phyloP scores from a whole-genome alignment of 2,888 invertebrate genomes.

The Argyra leucocephala region DNA sequence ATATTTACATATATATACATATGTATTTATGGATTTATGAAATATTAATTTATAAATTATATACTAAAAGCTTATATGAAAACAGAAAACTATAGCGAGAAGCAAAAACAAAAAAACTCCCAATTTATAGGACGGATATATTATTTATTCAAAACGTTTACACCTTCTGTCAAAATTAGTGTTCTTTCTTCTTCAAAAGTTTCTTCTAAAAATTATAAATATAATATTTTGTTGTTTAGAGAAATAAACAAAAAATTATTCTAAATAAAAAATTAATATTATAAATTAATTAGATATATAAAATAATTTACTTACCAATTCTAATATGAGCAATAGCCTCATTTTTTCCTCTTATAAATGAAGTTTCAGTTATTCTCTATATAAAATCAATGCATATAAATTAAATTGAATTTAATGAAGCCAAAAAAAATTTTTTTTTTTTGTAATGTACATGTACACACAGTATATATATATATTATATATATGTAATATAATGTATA shows the following conservation, averaged over 20 bases:
- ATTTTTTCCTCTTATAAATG: conserved; percentile 38
- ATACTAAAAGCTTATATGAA: conserved; percentile 34
- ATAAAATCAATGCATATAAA: conserved; percentile 20
- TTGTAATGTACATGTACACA: neutral
- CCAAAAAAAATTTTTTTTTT: too few species aligned
- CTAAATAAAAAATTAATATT: conserved; percentile 10
- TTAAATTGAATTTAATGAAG: too few species aligned
- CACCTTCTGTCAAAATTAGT: conserved; percentile 42
- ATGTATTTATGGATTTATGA: conserved; percentile 23
- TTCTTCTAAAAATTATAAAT: conserved; percentile 33
- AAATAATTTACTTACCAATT: conserved; percentile 35
- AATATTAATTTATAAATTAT: too few species aligned
- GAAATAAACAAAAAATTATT: neutral
- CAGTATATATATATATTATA: too few species aligned
- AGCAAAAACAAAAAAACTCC: conserved; percentile 15
- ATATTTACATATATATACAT: neutral
- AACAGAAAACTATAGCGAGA: conserved; percentile 31
- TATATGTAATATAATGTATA: too few species aligned
- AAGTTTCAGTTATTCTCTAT: conserved; percentile 42
- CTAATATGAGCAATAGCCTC: conserved; percentile 41
- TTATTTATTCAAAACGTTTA: conserved; percentile 22
- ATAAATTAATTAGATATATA: neutral
- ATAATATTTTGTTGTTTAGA: conserved; percentile 20
- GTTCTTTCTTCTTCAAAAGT: conserved; percentile 42
- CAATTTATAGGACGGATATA: conserved; percentile 20